Percentiles rank a stretch among this genome's conserved stretches.
Evolutionary conservation across 2,888 invertebrate genomes (phyloP).

Genomic region (Torymus auratus): DNA sequence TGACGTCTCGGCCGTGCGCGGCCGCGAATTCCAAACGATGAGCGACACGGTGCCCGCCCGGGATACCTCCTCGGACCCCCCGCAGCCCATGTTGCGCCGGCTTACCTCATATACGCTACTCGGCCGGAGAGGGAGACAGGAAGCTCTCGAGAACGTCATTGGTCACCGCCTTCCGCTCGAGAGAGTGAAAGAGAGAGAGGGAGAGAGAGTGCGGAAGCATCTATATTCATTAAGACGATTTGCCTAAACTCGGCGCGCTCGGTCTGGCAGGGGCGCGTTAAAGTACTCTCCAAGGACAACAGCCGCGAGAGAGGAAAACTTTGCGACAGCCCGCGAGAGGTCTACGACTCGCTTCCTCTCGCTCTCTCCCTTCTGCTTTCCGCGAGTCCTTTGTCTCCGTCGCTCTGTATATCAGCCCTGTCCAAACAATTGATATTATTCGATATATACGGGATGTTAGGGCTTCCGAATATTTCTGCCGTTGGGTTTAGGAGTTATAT

Average conservation of each 20-base stretch:
- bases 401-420: background rate
- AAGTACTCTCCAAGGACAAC: slow-evolving; percentile 56
- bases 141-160: slow-evolving; percentile 2
- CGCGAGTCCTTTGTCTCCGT: too few relatives aligned
- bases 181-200: too few relatives aligned
- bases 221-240: slow-evolving; percentile 70
- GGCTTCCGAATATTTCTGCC: background rate
- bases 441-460: slow-evolving; percentile 25
- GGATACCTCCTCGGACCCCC: too few relatives aligned
- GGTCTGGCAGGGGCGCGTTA: slow-evolving; percentile 15
- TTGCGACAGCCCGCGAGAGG: background rate
- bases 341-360: background rate
- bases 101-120: too few relatives aligned
- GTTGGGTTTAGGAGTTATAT: too few relatives aligned
- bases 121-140: too few relatives aligned
- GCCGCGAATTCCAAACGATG: too few relatives aligned
- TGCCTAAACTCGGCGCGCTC: slow-evolving; percentile 58
- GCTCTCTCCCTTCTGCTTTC: too few relatives aligned
- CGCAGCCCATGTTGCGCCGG: too few relatives aligned
- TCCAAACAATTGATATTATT: slow-evolving; percentile 52
- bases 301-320: slow-evolving; percentile 40
- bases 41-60: too few relatives aligned
- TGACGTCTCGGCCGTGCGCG: too few relatives aligned
- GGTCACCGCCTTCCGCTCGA: slow-evolving; percentile 26
- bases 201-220: slow-evolving; percentile 59